Percentiles rank a stretch among this genome's conserved stretches.
Conservation (phyloP, 1,140 invertebrate species). For the Neotoxoptera formosana region DNA sequence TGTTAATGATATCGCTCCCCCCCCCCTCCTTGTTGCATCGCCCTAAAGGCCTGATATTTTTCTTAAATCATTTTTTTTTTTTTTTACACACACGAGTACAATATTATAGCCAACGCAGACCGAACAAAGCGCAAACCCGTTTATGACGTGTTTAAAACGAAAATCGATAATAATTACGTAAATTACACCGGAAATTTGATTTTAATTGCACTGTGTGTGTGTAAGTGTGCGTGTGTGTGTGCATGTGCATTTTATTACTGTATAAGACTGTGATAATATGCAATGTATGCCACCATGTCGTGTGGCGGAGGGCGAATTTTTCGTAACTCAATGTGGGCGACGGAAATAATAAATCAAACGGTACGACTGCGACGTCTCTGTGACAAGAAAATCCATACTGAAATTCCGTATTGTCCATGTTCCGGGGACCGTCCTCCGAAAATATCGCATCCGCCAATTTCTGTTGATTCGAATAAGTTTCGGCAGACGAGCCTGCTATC, state of each 20-base stretch:
- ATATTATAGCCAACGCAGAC: not conserved
- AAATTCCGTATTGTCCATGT: not conserved
- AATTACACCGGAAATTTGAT: not conserved
- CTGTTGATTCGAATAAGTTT: not conserved
- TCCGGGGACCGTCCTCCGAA: not conserved
- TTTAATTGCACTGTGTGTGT: not conserved
- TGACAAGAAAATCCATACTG: not conserved
- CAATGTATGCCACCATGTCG: not conserved
- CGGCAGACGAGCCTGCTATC: not conserved
- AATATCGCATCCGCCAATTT: not conserved
- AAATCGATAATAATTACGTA: not conserved
- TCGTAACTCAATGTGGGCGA: not conserved
- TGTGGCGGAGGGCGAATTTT: not conserved
- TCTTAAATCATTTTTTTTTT: not conserved
- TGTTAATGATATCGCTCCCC: not conserved
- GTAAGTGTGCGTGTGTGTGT: not conserved
- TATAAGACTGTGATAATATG: not conserved
- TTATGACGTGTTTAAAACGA: not conserved
- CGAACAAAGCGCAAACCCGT: rapidly evolving
- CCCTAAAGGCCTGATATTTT: not conserved
- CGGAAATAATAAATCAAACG: not conserved
- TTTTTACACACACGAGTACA: not conserved
- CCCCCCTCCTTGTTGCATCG: too few species aligned
- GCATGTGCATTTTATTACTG: not conserved
- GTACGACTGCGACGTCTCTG: not conserved